These are phyloP conservation scores for Asobara japonica DNA, from an alignment of 1,140 invertebrate species.

Conservation along the genomic window DNA sequence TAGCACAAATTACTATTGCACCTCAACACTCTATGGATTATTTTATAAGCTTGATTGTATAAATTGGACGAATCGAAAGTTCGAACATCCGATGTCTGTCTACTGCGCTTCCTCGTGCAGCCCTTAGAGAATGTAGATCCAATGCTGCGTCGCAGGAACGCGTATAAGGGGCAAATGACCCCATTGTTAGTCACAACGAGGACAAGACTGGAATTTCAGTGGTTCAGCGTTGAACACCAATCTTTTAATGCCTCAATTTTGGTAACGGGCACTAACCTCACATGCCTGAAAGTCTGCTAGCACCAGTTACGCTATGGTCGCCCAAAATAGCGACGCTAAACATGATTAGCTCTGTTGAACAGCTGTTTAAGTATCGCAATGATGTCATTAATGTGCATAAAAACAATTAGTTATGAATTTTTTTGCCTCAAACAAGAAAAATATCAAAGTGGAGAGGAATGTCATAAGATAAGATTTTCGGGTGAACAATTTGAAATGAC, in stretches of 20 bases:
- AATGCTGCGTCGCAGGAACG: slow-evolving; percentile 3
- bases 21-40: too few relatives aligned
- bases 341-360: neutral
- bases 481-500: too few relatives aligned
- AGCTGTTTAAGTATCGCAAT: neutral
- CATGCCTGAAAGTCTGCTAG: neutral
- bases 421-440: neutral
- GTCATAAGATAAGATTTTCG: too few relatives aligned
- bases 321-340: too few relatives aligned
- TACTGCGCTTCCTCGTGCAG: too few relatives aligned
- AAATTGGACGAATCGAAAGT: too few relatives aligned
- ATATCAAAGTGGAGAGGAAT: too few relatives aligned
- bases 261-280: neutral
- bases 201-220: slow-evolving; percentile 14
- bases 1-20: too few relatives aligned
- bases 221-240: neutral
- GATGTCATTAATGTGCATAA: neutral
- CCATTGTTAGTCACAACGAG: slow-evolving; percentile 15
- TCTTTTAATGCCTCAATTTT: slow-evolving; percentile 24
- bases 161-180: neutral
- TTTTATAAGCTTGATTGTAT: too few relatives aligned
- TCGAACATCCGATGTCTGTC: too few relatives aligned
- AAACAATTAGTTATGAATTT: too few relatives aligned
- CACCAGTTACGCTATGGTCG: neutral
- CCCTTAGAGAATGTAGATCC: neutral